A percentile compares a stretch with the other conserved stretches of the same genome.
Conservation (phyloP, 2,113 vertebrate species). For the Verasper variegatus region DNA sequence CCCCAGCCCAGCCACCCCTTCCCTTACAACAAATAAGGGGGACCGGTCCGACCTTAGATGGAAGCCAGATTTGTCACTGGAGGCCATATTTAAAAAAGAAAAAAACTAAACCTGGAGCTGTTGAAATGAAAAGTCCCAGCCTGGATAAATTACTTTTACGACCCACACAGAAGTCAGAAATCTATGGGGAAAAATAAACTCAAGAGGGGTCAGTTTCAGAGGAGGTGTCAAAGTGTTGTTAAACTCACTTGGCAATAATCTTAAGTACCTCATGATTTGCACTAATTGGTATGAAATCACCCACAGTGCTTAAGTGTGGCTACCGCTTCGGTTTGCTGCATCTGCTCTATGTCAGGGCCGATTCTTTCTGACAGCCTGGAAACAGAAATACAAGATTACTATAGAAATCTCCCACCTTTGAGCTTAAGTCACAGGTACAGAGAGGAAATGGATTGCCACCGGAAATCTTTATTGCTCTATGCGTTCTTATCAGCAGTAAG, state of each 20-base stretch:
- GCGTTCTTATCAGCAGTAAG: slow-evolving; percentile 48
- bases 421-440: slow-evolving; percentile 71
- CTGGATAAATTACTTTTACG: slow-evolving; percentile 62
- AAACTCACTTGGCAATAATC: slow-evolving; percentile 79
- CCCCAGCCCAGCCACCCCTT: slow-evolving; percentile 51
- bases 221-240: slow-evolving; percentile 79
- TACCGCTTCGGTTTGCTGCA: slow-evolving; percentile 67
- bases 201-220: slow-evolving; percentile 71
- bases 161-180: slow-evolving; percentile 42
- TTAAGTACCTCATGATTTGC: slow-evolving; percentile 83
- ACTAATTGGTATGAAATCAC: slow-evolving; percentile 84
- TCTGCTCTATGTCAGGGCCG: slow-evolving; percentile 77
- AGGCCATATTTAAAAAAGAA: slow-evolving; percentile 47
- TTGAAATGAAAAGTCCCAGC: slow-evolving; percentile 58
- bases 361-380: slow-evolving; percentile 82
- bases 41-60: slow-evolving; percentile 42
- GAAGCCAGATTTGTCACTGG: slow-evolving; percentile 67
- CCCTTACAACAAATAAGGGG: slow-evolving; percentile 49
- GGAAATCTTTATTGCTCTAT: slow-evolving; percentile 54
- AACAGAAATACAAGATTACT: slow-evolving; percentile 70
- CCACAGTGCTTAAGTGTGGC: slow-evolving; percentile 77
- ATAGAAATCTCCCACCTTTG: slow-evolving; percentile 69
- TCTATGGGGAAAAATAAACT: slow-evolving; percentile 68
- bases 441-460: slow-evolving; percentile 56
- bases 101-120: slow-evolving; percentile 31